These are phyloP conservation scores for Chaenodraco wilsoni DNA, from an alignment of 2,797 vertebrate genomes.

Conservation along the genomic window DNA sequence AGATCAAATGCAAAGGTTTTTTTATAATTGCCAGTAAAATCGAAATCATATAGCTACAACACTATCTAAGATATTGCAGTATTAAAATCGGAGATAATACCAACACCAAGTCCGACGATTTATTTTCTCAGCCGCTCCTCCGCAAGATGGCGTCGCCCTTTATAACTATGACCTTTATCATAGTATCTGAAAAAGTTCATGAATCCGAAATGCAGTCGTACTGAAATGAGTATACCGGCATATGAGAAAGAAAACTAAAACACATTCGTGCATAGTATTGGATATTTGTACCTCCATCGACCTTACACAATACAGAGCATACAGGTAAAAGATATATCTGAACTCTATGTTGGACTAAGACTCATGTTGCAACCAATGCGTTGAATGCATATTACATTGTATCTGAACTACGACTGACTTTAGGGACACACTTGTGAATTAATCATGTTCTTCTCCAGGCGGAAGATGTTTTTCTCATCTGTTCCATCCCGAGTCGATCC, in stretches of 20 bases:
- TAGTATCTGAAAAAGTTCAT: background rate
- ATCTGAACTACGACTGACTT: background rate
- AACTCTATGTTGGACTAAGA: background rate
- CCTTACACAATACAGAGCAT: background rate
- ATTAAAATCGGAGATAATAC: too few species aligned
- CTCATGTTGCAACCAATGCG: background rate
- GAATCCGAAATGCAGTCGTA: background rate
- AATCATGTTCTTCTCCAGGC: slow-evolving; percentile 23
- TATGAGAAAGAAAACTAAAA: background rate
- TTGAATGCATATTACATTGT: background rate
- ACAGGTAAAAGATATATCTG: background rate
- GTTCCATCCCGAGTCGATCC: slow-evolving; percentile 17
- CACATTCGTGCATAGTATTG: background rate
- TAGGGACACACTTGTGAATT: background rate
- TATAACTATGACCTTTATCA: background rate
- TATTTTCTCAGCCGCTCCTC: too few species aligned
- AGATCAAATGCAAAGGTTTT: too few species aligned
- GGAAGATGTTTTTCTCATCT: slow-evolving; percentile 52
- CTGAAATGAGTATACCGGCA: background rate
- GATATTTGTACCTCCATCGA: background rate
- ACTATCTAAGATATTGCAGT: too few species aligned
- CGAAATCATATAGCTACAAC: too few species aligned
- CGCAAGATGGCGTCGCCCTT: too few species aligned
- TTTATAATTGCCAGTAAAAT: too few species aligned
- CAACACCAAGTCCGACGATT: too few species aligned